Percentiles rank a stretch among this genome's conserved stretches.
These are phyloP conservation scores for Trichopria drosophilae DNA, from an alignment of 2,888 invertebrate genomes.

Conservation along the genomic window DNA sequence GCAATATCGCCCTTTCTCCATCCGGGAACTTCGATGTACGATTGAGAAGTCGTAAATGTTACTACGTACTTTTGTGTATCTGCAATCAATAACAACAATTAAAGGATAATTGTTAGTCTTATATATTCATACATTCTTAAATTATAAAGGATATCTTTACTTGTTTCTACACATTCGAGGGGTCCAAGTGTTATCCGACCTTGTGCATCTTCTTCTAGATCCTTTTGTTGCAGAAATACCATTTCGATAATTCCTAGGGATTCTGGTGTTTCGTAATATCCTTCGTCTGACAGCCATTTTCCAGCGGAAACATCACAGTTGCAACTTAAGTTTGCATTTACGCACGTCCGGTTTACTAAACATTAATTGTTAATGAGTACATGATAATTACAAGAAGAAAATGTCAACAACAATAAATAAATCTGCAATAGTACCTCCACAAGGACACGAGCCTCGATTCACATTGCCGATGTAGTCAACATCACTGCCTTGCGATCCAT, in stretches of 20 bases:
- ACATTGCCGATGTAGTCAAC: constrained; percentile 84
- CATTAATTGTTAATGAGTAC: constrained; percentile 44
- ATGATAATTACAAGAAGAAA: constrained; percentile 58
- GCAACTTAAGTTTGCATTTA: constrained; percentile 79
- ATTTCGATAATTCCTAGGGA: constrained; percentile 89
- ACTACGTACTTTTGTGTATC: constrained; percentile 92
- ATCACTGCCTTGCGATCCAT: constrained; percentile 76
- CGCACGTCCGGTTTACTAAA: constrained; percentile 80
- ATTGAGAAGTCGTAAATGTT: constrained; percentile 89
- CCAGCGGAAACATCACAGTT: constrained; percentile 88
- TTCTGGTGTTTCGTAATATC: constrained; percentile 76
- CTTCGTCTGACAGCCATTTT: constrained; percentile 89
- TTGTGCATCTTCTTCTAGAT: constrained; percentile 79
- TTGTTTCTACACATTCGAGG: constrained; percentile 91
- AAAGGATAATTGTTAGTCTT: no score
- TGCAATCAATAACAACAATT: constrained; percentile 46
- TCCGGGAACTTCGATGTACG: constrained; percentile 89
- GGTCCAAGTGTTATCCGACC: constrained; percentile 88
- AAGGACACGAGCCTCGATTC: constrained; percentile 63
- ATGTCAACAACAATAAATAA: constrained; percentile 62
- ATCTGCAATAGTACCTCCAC: constrained; percentile 57
- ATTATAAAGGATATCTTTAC: constrained; percentile 64
- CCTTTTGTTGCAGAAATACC: constrained; percentile 85
- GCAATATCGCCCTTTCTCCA: constrained; percentile 92
- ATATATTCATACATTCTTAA: no score